Percentiles rank a stretch among this genome's conserved stretches.
These are phyloP conservation scores for Nymphalis io DNA, from an alignment of 1,140 invertebrate species.

Conservation along the genomic window DNA sequence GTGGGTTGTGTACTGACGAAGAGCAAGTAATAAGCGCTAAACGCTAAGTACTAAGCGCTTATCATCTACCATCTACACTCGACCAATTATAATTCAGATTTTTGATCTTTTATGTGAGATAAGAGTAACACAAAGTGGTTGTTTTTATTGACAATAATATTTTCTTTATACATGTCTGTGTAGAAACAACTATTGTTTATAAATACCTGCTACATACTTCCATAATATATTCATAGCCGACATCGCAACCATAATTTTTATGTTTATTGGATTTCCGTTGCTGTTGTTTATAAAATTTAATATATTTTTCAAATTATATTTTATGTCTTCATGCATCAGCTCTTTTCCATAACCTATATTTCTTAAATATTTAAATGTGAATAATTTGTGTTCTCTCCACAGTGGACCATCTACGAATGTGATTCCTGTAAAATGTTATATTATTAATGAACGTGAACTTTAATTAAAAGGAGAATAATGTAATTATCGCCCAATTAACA, in stretches of 20 bases:
- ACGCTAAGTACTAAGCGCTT: too few relatives aligned
- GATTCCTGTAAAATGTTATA: conserved; percentile 81
- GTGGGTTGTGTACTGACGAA: too few relatives aligned
- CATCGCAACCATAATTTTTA: conserved; percentile 78
- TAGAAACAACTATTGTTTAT: background rate
- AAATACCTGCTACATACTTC: conserved; percentile 84
- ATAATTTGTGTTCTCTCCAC: conserved; percentile 89
- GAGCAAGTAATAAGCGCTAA: too few relatives aligned
- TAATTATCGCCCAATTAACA: background rate
- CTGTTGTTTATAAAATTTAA: conserved; percentile 74
- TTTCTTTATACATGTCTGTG: too few relatives aligned
- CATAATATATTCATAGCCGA: conserved; percentile 88
- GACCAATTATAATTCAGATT: too few relatives aligned
- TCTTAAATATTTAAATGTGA: conserved; percentile 86
- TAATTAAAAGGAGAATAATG: background rate
- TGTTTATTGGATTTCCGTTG: conserved; percentile 60
- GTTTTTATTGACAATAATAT: too few relatives aligned
- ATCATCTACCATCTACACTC: too few relatives aligned
- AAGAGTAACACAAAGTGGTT: too few relatives aligned
- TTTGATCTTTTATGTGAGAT: too few relatives aligned
- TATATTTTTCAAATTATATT: conserved; percentile 82
- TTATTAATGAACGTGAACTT: background rate
- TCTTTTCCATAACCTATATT: conserved; percentile 88
- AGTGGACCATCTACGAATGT: conserved; percentile 88
- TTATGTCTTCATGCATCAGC: conserved; percentile 87